Conservation (phyloP, 2,113 vertebrate genomes). For the Benitochromis conjunctus region DNA sequence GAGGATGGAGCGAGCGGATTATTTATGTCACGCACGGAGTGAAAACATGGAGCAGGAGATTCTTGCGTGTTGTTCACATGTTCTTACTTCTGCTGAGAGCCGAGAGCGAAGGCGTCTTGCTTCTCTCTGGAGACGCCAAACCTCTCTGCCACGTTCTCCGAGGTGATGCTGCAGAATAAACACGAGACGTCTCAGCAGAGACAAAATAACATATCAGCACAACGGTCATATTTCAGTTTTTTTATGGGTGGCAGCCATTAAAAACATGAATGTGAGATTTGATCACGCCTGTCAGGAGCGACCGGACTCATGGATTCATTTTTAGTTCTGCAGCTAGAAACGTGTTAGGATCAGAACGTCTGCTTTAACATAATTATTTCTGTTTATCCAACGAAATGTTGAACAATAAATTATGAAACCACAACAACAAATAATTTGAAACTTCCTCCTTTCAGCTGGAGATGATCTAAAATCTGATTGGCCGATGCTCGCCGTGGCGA, state of each 20-base stretch:
- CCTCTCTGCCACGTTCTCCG: slow-evolving; percentile 88
- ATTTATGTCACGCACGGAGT: fast-evolving
- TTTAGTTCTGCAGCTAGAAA: background rate
- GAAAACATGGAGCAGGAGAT: background rate
- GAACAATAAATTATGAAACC: background rate
- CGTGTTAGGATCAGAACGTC: background rate
- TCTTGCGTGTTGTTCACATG: fast-evolving
- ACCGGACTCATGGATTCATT: background rate
- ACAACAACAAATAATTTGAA: background rate
- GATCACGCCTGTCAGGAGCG: background rate
- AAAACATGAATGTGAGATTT: background rate
- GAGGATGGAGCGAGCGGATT: background rate
- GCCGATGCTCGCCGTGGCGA: background rate
- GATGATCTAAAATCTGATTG: background rate
- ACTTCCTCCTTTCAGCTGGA: background rate
- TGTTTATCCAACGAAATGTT: fast-evolving
- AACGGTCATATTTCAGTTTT: background rate
- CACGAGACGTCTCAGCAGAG: background rate
- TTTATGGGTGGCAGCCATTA: fast-evolving
- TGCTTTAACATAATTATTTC: background rate
- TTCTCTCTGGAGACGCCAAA: slow-evolving; percentile 84
- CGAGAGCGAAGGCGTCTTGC: slow-evolving; percentile 86
- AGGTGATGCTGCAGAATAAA: slow-evolving; percentile 81
- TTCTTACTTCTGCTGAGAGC: slow-evolving; percentile 84
- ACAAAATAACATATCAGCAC: background rate